phyloP scores from a whole-genome alignment of 2,113 vertebrate species.

The Daphoenositta chrysoptera region DNA sequence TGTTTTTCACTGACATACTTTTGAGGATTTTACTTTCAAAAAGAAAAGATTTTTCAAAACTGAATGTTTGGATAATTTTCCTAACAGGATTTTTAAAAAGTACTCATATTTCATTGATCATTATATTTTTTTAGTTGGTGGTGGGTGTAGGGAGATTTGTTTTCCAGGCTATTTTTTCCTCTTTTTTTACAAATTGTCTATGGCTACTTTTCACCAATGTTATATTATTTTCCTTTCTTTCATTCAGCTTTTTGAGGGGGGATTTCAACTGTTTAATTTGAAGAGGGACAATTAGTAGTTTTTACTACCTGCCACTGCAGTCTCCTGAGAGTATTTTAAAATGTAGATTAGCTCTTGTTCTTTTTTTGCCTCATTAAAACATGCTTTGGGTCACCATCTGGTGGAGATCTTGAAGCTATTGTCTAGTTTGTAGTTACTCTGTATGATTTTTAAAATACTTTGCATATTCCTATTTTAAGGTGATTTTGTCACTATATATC shows the following conservation, averaged over 20 bases:
- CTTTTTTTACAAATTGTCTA: not conserved
- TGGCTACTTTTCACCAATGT: not conserved
- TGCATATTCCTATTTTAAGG: not conserved
- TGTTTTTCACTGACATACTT: not conserved
- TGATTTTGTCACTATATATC: not conserved
- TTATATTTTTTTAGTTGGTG: not conserved
- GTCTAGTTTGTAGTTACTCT: not conserved
- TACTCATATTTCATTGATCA: not conserved
- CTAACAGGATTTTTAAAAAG: not conserved
- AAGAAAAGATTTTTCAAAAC: not conserved
- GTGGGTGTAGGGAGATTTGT: not conserved
- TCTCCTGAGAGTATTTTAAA: constrained; percentile 72
- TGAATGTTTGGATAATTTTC: not conserved
- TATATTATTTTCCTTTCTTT: not conserved
- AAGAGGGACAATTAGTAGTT: not conserved
- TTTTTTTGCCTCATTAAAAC: constrained; percentile 43
- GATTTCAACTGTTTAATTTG: not conserved
- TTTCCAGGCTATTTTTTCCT: not conserved
- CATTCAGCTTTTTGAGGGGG: not conserved
- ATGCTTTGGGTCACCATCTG: constrained; percentile 64
- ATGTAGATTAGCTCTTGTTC: constrained; percentile 23
- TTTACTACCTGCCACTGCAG: constrained; percentile 1
- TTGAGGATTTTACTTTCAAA: not conserved
- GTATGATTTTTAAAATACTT: not conserved
- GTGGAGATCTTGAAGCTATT: constrained; percentile 57